Evolutionary conservation across 1,140 invertebrate species (phyloP).

Genomic region (Homalodisca vitripennis): DNA sequence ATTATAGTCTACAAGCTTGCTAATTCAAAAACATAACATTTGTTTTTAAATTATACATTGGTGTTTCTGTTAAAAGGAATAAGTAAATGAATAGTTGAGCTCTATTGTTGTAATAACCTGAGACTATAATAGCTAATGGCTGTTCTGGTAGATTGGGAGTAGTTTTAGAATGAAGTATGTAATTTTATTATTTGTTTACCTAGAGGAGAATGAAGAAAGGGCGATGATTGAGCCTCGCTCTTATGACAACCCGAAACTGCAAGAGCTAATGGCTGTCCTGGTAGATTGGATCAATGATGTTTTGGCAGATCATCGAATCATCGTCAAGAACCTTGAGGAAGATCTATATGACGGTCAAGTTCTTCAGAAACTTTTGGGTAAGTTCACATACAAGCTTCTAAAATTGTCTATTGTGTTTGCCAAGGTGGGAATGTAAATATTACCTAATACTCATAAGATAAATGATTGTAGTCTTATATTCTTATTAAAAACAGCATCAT

Average conservation of each 20-base stretch:
- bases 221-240: conserved; percentile 92
- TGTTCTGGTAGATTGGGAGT: conserved; percentile 96
- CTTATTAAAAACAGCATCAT: too few species aligned
- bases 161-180: too few species aligned
- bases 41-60: too few species aligned
- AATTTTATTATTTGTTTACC: too few species aligned
- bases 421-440: too few species aligned
- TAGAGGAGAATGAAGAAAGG: conserved; percentile 95
- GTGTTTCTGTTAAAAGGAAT: conserved; percentile 93
- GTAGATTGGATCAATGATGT: conserved; percentile 99
- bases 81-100: conserved; percentile 97
- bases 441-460: too few species aligned
- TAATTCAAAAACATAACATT: too few species aligned
- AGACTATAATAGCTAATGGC: conserved; percentile 83
- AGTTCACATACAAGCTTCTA: too few species aligned
- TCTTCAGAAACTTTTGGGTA: conserved; percentile 91
- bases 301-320: conserved; percentile 93
- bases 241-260: conserved; percentile 81
- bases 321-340: conserved; percentile 95
- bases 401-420: too few species aligned
- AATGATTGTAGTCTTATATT: too few species aligned
- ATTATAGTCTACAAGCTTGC: too few species aligned
- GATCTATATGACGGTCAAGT: conserved; percentile 99
- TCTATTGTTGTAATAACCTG: conserved; percentile 79
- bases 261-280: conserved; percentile 83